These are phyloP conservation scores for Hydrozoanthus gracilis DNA, from an alignment of 92 coral and sea anemone genomes.

Conservation along the genomic window DNA sequence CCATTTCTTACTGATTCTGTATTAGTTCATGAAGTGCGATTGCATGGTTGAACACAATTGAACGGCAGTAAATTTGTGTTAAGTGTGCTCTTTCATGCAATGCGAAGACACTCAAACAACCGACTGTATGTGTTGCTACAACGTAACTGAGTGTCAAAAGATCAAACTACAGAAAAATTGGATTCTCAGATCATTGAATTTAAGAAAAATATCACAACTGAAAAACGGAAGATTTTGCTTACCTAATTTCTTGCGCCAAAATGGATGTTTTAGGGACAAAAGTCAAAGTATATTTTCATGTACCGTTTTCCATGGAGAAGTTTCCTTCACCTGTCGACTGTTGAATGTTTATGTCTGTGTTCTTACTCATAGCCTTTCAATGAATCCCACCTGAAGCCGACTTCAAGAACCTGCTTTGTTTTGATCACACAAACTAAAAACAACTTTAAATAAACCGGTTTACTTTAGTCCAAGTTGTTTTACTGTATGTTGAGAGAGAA, in stretches of 20 bases:
- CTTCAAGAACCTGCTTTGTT: constrained; percentile 11
- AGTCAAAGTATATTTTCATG: background rate
- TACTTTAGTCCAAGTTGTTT: background rate
- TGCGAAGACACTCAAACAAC: background rate
- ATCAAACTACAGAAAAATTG: background rate
- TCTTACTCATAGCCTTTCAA: constrained; percentile 25
- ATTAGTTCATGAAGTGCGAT: background rate
- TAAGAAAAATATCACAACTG: background rate
- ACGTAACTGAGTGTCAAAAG: background rate
- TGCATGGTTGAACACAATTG: background rate
- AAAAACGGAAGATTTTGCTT: background rate
- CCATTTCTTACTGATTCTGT: background rate
- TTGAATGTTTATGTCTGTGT: constrained; percentile 4
- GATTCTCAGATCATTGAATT: background rate
- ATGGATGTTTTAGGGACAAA: background rate
- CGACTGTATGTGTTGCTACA: background rate
- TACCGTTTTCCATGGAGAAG: background rate
- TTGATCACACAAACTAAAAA: background rate
- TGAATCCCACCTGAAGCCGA: constrained; percentile 24
- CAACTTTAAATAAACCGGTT: background rate
- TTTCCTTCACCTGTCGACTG: background rate
- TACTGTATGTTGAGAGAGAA: too few relatives aligned
- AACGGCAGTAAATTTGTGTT: background rate
- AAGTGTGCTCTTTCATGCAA: constrained; percentile 11
- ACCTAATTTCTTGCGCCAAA: background rate